phyloP scores from a whole-genome alignment of 1,140 invertebrate species.

The Lepidurus packardi region DNA sequence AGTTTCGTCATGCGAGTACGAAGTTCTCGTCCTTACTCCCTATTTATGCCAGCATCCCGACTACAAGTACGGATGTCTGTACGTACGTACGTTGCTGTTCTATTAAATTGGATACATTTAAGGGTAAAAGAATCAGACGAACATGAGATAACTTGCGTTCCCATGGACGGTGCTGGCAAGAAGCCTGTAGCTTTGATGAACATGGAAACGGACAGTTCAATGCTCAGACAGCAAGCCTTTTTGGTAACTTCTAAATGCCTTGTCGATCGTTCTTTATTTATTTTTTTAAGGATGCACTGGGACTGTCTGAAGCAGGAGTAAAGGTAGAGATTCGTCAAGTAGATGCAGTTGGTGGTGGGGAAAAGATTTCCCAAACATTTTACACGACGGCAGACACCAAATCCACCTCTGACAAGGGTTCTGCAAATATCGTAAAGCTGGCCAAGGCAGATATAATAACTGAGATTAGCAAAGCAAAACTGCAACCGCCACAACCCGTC shows the following conservation, averaged over 20 bases:
- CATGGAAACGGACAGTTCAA: constrained; percentile 64
- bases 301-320: constrained; percentile 49
- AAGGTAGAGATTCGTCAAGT: constrained; percentile 59
- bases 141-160: constrained; percentile 71
- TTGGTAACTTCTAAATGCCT: constrained; percentile 32
- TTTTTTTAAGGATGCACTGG: constrained; percentile 29
- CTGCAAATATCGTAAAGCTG: background rate
- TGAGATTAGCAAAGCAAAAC: constrained; percentile 32
- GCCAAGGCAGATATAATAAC: background rate
- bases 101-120: constrained; percentile 30
- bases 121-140: constrained; percentile 70
- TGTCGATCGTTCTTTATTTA: no score
- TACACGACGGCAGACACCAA: background rate
- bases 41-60: constrained; percentile 79
- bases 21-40: constrained; percentile 77
- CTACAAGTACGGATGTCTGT: constrained; percentile 57
- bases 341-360: constrained; percentile 42
- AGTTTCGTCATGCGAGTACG: constrained; percentile 88
- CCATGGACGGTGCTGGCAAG: constrained; percentile 60
- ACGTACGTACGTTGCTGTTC: constrained; percentile 31
- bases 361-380: constrained; percentile 28
- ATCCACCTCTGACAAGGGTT: background rate
- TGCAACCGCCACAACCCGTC: constrained; percentile 41
- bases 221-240: constrained; percentile 53
- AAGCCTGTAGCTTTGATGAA: constrained; percentile 67